Evolutionary conservation across 1,140 invertebrate genomes (phyloP).

Genomic region (Latrodectus geometricus): DNA sequence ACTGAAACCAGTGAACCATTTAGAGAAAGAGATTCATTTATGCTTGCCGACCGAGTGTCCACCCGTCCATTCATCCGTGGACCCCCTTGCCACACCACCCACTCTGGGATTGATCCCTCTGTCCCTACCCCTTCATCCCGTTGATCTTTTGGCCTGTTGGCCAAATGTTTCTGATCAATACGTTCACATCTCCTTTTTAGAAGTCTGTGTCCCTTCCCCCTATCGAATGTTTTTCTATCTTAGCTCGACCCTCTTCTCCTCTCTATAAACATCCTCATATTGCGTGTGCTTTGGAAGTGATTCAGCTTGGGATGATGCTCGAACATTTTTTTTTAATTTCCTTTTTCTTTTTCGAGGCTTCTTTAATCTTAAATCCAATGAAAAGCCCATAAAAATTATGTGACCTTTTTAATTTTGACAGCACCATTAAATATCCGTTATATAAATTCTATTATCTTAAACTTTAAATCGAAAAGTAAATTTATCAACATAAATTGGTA

Average conservation of each 20-base stretch:
- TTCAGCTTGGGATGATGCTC: background rate
- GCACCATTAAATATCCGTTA: too few species aligned
- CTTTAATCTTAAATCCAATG: too few species aligned
- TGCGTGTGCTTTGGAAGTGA: background rate
- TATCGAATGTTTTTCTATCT: background rate
- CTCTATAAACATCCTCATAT: background rate
- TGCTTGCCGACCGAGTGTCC: background rate
- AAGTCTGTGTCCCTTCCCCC: too few species aligned
- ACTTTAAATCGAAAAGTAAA: too few species aligned
- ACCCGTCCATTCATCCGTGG: background rate
- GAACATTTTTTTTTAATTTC: background rate
- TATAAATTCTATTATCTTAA: too few species aligned
- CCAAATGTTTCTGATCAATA: slow-evolving; percentile 59
- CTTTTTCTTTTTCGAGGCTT: background rate
- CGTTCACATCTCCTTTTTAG: slow-evolving; percentile 32
- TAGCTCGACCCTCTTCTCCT: background rate
- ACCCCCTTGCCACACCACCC: background rate
- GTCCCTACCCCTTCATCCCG: background rate
- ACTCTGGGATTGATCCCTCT: background rate
- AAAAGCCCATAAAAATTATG: too few species aligned
- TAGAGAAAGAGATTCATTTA: slow-evolving; percentile 35
- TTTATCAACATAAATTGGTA: too few species aligned
- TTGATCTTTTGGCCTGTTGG: slow-evolving; percentile 57
- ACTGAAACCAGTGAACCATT: background rate
- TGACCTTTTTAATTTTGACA: too few species aligned